Base-by-base conservation (phyloP, 37 sponge, comb jelly and placozoan genomes). In the Chondrilla cf. caribensis region DNA sequence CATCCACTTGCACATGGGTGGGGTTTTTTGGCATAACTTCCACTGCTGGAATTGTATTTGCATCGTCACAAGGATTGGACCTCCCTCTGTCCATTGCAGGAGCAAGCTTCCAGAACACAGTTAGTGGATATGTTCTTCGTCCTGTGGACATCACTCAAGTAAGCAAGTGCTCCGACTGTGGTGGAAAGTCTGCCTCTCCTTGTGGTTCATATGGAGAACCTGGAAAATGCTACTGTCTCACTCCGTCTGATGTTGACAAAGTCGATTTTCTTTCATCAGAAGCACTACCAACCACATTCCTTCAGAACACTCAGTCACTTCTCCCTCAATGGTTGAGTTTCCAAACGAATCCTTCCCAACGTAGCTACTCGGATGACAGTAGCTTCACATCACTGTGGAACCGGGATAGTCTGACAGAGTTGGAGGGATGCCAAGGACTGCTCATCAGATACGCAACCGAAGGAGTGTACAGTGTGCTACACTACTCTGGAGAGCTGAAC, bases 11-110 rank as follows among this genome's bases (percentile, higher is more conserved):
- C 29, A 54, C 22, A 19, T 79, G 80, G 80, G 5, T 14, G 15
- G 14, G 7, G 15, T 31, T 64, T 64, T 29, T 64, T 31, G 31
- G 32, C 5, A 8, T 64, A 8, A 17, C 66, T 17, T 14, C 39
- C 19, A 58, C 80, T 19, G 6, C 80, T 32, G 80, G 80, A 18
- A 79, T 79, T 37, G 60, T 58, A 6, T 79, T 79, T 58, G 21
- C 80, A 21, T 39, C 58, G 3, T 8, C 21, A 6, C 22, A 58
- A 37, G 60, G 33, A 32, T 26, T 79, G 32, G 58, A 21, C 5
- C 60, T 79, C 21, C 80, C 80, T 32, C 36, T 57, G 18, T 79
- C 80, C 1, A 58, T 79, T 31, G 29, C 22, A 37, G 80, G 80
- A 55, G 33, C 59, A 11, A n/a, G 21, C 11, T 35, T 79, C 21